Evolutionary conservation across 37 sponge, comb jelly and placozoan genomes (phyloP), one percentile per base, ranked within the genome.

Genomic region (Amphimedon queenslandica): DNA sequence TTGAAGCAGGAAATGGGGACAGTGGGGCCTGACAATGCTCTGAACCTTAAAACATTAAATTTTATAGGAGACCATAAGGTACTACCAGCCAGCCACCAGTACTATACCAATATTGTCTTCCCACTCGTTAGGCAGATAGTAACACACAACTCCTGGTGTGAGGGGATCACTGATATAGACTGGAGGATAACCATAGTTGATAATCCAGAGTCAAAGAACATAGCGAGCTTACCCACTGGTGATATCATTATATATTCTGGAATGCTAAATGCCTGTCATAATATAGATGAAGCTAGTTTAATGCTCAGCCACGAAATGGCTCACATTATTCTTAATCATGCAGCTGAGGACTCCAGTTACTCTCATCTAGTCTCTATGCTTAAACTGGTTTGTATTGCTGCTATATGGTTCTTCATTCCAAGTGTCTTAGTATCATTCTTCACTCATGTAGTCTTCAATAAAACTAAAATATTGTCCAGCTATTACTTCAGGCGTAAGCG

Each of bases 231-330:
- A 4, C 87, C 87, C 2, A 68, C 77, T 5, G 89, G 89, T 0
- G 80, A 82, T 24, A 88, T 88, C 4, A 83, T 88, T 74, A 79
- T 88, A 32, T 82, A 40, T 51, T 76, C 79, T 32, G 89, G 89
- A 3, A 66, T 88, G 37, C 2, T 88, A 20, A 37, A 70, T 1
- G 64, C 60, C 3, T 69, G 77, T 23, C 66, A 71, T 2, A 78
- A 82, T 37, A 8, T 74, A 0, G 76, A 88, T 2, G 89, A 82
- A 31, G n/a, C 82, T 0, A 85, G 85, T 28, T 63, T 83, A 16
- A 79, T 88, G 24, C 63, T 88, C 5, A 66, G 79, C 31, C 89
- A 88, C 34, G 89, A 88, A 38, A 78, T 88, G 24, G 75, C 84
- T 11, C 89, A 88, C 71, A 74, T 66, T 27, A 41, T 88, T 16